Evolutionary conservation across 2,113 vertebrate species (phyloP).

Genomic region (Pionites leucogaster): DNA sequence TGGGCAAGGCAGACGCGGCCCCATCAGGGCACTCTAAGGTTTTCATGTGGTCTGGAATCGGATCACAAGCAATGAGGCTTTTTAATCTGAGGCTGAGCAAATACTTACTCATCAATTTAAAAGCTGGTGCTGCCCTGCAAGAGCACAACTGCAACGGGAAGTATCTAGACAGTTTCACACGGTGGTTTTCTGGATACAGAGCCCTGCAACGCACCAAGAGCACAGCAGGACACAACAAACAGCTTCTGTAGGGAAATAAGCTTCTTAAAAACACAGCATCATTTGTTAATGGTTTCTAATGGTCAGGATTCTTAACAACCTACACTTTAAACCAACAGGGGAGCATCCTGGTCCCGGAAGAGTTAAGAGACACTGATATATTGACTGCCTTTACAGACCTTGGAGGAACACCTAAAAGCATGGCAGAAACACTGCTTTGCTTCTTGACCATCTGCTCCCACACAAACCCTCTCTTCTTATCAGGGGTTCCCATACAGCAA

Average conservation of each 20-base stretch:
- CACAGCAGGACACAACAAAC: background rate
- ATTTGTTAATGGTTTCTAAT: background rate
- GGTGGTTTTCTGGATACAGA: background rate
- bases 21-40: background rate
- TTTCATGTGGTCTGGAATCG: background rate
- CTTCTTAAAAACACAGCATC: background rate
- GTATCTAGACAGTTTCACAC: background rate
- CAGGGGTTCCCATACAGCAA: background rate
- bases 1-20: background rate
- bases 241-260: background rate
- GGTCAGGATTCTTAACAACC: background rate
- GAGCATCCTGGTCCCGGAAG: background rate
- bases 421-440: background rate
- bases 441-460: background rate
- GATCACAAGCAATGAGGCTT: background rate
- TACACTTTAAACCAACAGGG: background rate
- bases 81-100: background rate
- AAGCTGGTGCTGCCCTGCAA: background rate
- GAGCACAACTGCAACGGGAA: background rate
- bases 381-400: background rate
- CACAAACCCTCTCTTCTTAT: background rate
- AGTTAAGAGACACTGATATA: background rate
- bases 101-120: background rate
- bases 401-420: background rate
- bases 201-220: rapidly evolving